Evolutionary conservation across 2,113 vertebrate species (phyloP).

Genomic region (Junco hyemalis): DNA sequence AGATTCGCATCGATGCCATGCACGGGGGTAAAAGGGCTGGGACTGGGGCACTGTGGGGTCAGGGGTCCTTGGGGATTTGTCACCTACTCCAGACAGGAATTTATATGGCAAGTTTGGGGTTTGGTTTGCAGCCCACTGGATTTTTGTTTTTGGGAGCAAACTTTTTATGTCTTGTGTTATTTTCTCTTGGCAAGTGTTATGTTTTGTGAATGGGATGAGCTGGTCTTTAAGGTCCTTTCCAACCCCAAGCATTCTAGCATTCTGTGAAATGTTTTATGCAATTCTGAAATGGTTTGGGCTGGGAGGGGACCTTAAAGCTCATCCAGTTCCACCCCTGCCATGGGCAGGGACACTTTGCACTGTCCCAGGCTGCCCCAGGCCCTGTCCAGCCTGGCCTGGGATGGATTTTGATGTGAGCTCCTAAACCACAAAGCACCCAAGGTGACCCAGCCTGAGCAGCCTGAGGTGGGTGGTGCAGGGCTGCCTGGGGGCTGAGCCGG

Average conservation of each 20-base stretch:
- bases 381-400: not conserved
- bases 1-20: constrained; percentile 95
- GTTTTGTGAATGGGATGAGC: not conserved
- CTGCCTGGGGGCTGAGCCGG: not conserved
- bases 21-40: constrained; percentile 84
- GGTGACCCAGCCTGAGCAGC: not conserved
- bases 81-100: not conserved
- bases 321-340: not conserved
- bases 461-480: not conserved
- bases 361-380: not conserved
- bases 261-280: not conserved
- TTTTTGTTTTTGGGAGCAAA: not conserved
- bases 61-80: not conserved
- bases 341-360: not conserved
- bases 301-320: not conserved
- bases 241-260: not conserved
- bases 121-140: not conserved
- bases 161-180: not conserved
- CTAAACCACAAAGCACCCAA: not conserved
- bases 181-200: not conserved
- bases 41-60: fast-evolving
- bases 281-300: not conserved
- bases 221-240: not conserved
- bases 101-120: not conserved
- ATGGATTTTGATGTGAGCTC: not conserved